phyloP scores from a whole-genome alignment of 2,888 invertebrate genomes.

The Diachrysia chrysitis region DNA sequence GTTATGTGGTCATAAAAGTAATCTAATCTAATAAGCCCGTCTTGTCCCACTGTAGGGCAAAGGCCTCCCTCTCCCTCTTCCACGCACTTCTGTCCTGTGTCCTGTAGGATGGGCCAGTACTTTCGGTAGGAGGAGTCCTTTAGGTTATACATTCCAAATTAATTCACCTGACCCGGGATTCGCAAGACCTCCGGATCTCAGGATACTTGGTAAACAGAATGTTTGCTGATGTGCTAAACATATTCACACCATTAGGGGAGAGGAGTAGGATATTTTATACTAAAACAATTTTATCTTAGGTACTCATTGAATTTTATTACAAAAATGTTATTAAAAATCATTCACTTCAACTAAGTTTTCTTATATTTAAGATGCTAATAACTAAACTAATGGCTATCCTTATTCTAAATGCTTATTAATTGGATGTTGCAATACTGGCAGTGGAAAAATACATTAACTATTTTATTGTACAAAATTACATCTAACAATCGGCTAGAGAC shows the following conservation, averaged over 20 bases:
- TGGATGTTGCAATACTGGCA: constrained; percentile 89
- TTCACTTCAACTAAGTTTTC: constrained; percentile 79
- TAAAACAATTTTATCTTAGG: constrained; percentile 30
- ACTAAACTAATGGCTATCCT: constrained; percentile 73
- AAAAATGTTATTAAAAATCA: constrained; percentile 89
- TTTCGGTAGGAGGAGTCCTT: no score
- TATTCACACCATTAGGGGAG: no score
- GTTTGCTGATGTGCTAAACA: neutral
- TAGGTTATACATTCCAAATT: no score
- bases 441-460: constrained; percentile 86
- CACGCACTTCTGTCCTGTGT: no score
- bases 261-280: constrained; percentile 1
- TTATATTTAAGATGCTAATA: constrained; percentile 69
- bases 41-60: no score
- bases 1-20: no score
- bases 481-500: constrained; percentile 61
- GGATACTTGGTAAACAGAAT: no score
- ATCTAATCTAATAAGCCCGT: no score
- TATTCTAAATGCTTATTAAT: constrained; percentile 70
- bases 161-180: no score
- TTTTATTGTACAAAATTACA: constrained; percentile 71
- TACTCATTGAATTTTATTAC: constrained; percentile 83
- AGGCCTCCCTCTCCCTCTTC: no score
- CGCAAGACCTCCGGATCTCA: no score
- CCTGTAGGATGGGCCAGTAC: no score